Conservation (phyloP, 30 jellyfish, hydroid and myxozoan species). For the Pelagia noctiluca region DNA sequence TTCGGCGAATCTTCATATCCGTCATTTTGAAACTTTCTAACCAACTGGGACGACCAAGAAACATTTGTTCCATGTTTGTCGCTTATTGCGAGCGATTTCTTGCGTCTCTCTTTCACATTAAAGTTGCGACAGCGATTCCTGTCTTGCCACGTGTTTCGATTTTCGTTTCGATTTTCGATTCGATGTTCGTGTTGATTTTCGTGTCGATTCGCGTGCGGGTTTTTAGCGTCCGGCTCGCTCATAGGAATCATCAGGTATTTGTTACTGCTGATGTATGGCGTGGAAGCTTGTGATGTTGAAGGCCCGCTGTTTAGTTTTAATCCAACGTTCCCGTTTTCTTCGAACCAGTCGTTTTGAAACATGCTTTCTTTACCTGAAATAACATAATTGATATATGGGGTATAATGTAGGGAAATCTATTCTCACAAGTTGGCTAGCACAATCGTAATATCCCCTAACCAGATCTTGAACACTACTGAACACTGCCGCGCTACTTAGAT, state of each 20-base stretch:
- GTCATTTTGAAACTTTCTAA: no score
- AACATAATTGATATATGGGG: neutral
- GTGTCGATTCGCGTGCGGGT: no score
- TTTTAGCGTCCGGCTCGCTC: neutral
- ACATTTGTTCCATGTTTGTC: no score
- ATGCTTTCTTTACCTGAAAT: slow-evolving; percentile 12
- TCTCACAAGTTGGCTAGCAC: neutral
- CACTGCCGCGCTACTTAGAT: no score
- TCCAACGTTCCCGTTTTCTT: slow-evolving; percentile 55
- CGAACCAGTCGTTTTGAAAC: slow-evolving; percentile 54
- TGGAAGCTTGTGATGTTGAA: neutral
- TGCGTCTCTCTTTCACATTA: no score
- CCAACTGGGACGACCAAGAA: no score
- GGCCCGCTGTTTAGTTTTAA: neutral
- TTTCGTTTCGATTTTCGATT: no score
- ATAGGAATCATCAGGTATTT: neutral
- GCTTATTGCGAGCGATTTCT: no score
- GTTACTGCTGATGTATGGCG: neutral
- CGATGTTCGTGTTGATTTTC: no score
- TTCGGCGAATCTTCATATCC: no score
- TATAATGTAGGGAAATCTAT: neutral
- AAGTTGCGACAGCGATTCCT: no score
- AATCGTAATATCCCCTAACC: neutral
- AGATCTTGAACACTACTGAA: neutral
- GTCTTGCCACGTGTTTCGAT: no score